Evolutionary conservation across 2,797 vertebrate species (phyloP), one percentile per base, ranked within the genome.

Genomic region (Sebastes hubbsi): DNA sequence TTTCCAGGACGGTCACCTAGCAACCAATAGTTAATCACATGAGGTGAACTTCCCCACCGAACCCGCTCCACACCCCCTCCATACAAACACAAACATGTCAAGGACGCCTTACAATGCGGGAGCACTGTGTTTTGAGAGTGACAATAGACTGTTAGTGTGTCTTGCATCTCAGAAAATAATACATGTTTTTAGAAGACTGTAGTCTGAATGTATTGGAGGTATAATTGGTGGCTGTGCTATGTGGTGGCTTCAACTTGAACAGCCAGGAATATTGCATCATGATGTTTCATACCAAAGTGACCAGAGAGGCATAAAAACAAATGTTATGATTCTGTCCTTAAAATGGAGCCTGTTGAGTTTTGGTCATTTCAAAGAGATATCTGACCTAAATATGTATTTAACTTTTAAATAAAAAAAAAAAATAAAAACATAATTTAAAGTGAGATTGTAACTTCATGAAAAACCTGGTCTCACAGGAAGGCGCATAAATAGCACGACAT

Each of bases 1-100:
- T 81, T 80, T 88, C 87, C 84, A 84, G 85, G 71, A 80, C 68
- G 64, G 93, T 95, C 90, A 91, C 93, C 93, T 93, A 95, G 94
- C 93, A 95, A 95, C 94, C 85, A 59, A 60, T 78, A 69, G 88
- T 89, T 91, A 89, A 89, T 94, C 87, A 89, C 83, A 87, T 72
- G 76, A 90, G 83, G 83, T 91, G 83, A 92, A 91, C 77, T 79
- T 84, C 84, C 86, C 77, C 67, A 7, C 54, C 10, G 11, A 78
- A 81, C 42, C 52, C 38, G 34, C 11, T 49, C 18, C 49, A 12
- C 71, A 24, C 22, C 24, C 72, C 22, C 46, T 24, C 36, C 73
- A 27, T 10, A 25, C 52, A 42, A 66, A 81, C 80, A 46, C 49
- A 83, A 82, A 83, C 74, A 62, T 59, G 64, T 61, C 30, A 65